phyloP scores from a whole-genome alignment of 2,888 invertebrate genomes.

The Plebejus melissa region DNA sequence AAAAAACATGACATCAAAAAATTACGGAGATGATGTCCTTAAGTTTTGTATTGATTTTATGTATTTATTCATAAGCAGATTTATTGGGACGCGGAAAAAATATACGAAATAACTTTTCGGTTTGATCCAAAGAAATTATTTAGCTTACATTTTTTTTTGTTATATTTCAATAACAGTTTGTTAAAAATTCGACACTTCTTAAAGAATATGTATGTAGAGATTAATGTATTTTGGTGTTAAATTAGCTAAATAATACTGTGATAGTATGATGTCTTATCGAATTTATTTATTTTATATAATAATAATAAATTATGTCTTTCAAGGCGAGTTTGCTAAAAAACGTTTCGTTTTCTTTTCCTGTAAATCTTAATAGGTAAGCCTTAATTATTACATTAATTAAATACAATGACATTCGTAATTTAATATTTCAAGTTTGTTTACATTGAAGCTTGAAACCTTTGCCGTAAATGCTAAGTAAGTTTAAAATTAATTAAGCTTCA shows the following conservation, averaged over 20 bases:
- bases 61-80: conserved; percentile 7
- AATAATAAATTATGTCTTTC: no score
- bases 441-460: background rate
- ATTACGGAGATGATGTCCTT: background rate
- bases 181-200: no score
- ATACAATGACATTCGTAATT: background rate
- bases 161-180: no score
- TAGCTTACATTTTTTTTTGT: background rate
- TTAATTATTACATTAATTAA: no score
- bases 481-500: conserved; percentile 20
- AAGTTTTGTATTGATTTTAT: background rate
- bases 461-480: conserved; percentile 9
- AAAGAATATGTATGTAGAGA: no score
- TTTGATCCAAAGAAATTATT: background rate
- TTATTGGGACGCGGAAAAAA: background rate
- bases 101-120: background rate
- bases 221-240: no score
- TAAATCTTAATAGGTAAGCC: no score
- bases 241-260: no score
- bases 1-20: background rate
- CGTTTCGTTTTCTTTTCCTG: no score
- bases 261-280: no score
- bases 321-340: no score
- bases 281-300: no score
- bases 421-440: conserved; percentile 17